These are phyloP conservation scores for Passer domesticus DNA, from an alignment of 2,113 vertebrate genomes.

Conservation along the genomic window DNA sequence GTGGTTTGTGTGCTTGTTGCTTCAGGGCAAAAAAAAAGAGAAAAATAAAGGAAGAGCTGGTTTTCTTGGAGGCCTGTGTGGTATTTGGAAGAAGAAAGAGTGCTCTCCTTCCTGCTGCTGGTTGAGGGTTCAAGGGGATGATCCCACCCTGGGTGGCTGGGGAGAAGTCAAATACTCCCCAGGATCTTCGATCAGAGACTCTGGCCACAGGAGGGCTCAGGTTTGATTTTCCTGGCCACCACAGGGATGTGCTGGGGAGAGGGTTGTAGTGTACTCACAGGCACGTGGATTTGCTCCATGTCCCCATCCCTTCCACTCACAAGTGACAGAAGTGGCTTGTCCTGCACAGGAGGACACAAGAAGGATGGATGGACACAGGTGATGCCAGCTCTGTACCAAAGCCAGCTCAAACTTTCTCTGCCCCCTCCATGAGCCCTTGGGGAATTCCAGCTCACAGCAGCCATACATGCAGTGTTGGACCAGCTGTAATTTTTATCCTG, in stretches of 20 bases:
- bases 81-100: not conserved
- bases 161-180: not conserved
- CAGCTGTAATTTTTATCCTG: conserved; percentile 48
- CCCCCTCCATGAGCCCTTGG: not conserved
- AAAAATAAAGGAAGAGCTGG: not conserved
- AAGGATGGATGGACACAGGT: accelerated
- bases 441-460: conserved; percentile 10
- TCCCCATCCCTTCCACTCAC: not conserved
- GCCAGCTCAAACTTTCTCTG: not conserved
- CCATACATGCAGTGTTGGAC: not conserved
- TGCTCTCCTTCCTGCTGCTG: not conserved
- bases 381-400: not conserved
- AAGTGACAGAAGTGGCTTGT: not conserved
- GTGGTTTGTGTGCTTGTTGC: conserved; percentile 42
- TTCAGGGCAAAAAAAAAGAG: not conserved
- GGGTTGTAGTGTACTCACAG: not conserved
- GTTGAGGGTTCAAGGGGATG: not conserved
- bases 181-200: not conserved
- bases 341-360: not conserved
- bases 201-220: not conserved
- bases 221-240: not conserved
- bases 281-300: accelerated
- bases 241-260: not conserved
- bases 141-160: accelerated
- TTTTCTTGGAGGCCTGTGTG: not conserved